These are phyloP conservation scores for Papilio gigon DNA, from an alignment of 2,888 invertebrate genomes.

Conservation along the genomic window DNA sequence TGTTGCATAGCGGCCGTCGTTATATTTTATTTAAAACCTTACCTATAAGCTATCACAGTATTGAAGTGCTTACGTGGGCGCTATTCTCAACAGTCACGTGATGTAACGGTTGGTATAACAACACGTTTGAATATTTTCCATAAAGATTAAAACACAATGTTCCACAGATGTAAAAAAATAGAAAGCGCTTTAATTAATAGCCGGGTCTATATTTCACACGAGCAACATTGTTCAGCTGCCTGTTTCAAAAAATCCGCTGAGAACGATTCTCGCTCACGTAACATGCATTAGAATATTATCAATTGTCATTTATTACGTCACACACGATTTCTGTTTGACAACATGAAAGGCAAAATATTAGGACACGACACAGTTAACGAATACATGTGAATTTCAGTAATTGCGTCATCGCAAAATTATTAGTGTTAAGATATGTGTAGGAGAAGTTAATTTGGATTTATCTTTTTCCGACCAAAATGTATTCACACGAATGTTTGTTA, in stretches of 20 bases:
- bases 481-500: slow-evolving; percentile 54
- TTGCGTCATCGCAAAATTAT: slow-evolving; percentile 20
- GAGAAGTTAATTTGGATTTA: background rate
- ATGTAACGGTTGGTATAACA: slow-evolving; percentile 41
- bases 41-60: background rate
- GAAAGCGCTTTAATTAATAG: slow-evolving; percentile 34
- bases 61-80: background rate
- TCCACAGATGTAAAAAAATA: slow-evolving; percentile 34
- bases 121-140: slow-evolving; percentile 32
- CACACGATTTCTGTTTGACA: slow-evolving; percentile 19
- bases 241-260: slow-evolving; percentile 17
- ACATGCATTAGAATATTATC: slow-evolving; percentile 21
- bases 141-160: slow-evolving; percentile 8
- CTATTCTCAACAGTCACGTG: background rate
- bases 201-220: slow-evolving; percentile 24
- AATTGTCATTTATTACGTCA: slow-evolving; percentile 30
- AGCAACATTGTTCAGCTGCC: slow-evolving; percentile 3
- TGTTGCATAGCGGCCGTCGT: no score
- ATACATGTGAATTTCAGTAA: slow-evolving; percentile 34
- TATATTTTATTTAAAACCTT: background rate
- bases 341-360: slow-evolving; percentile 30
- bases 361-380: slow-evolving; percentile 33
- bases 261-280: slow-evolving; percentile 12
- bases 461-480: background rate
- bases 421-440: background rate